A percentile compares a stretch with the other conserved stretches of the same genome.
These are phyloP conservation scores for Elysia crispata DNA, from an alignment of 2,888 invertebrate genomes.

Conservation along the genomic window DNA sequence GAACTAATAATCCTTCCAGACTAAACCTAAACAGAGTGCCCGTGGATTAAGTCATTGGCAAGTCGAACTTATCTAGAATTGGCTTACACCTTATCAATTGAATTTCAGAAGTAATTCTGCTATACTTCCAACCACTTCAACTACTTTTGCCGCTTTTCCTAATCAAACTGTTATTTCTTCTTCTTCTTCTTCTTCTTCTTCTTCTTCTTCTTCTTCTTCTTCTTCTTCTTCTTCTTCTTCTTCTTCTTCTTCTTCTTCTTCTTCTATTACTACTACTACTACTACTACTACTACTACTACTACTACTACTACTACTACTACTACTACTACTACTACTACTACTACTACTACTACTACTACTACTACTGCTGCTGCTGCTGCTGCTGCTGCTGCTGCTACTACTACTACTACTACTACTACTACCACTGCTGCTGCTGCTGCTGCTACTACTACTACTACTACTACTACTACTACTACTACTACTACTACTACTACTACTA, in stretches of 20 bases:
- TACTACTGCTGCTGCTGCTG: background rate
- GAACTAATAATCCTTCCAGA: too few relatives aligned
- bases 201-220: slow-evolving; percentile 49
- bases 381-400: background rate
- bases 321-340: slow-evolving; percentile 24
- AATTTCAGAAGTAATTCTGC: too few relatives aligned
- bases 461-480: background rate
- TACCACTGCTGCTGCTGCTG: background rate
- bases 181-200: slow-evolving; percentile 47
- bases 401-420: background rate
- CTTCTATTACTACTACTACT: slow-evolving; percentile 38
- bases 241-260: slow-evolving; percentile 50
- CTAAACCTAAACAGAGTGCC: too few relatives aligned
- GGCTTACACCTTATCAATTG: too few relatives aligned
- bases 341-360: background rate
- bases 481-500: slow-evolving; percentile 27
- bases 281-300: too few relatives aligned
- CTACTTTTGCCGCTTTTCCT: too few relatives aligned
- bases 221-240: slow-evolving; percentile 49
- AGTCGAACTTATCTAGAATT: too few relatives aligned
- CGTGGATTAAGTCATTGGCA: too few relatives aligned
- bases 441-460: background rate
- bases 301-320: slow-evolving; percentile 41
- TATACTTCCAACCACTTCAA: too few relatives aligned
- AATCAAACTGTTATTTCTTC: too few relatives aligned